phyloP scores from a whole-genome alignment of 2,797 vertebrate species.

The Neomorphus geoffroyi region DNA sequence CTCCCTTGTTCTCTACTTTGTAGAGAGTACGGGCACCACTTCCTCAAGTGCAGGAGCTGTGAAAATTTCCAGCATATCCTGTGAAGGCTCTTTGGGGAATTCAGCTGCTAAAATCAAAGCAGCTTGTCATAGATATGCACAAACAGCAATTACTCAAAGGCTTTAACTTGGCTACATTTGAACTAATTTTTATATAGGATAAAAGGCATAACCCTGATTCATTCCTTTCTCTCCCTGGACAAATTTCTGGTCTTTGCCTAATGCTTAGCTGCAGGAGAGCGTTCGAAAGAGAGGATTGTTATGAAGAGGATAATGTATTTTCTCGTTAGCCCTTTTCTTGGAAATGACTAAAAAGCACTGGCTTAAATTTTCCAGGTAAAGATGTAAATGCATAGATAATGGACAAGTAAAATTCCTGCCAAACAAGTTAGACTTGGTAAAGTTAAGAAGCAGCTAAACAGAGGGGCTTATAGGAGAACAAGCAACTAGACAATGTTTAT shows the following conservation, averaged over 20 bases:
- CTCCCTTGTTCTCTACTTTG: not conserved
- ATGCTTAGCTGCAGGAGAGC: not conserved
- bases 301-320: not conserved
- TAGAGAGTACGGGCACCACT: not conserved
- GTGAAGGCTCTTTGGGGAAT: slow-evolving; percentile 19
- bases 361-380: slow-evolving; percentile 4
- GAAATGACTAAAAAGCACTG: slow-evolving; percentile 12
- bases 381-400: slow-evolving; percentile 19
- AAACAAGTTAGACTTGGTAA: not conserved
- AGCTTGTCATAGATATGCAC: not conserved
- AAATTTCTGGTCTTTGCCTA: slow-evolving; percentile 33
- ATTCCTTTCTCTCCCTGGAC: not conserved
- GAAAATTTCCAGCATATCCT: slow-evolving; percentile 33
- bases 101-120: slow-evolving; percentile 33
- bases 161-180: not conserved
- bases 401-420: slow-evolving; percentile 27
- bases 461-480: not conserved
- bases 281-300: slow-evolving; percentile 4
- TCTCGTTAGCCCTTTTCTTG: slow-evolving; percentile 8
- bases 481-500: not conserved
- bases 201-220: not conserved
- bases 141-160: slow-evolving; percentile 31
- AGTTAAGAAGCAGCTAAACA: not conserved
- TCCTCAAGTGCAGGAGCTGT: not conserved
- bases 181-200: not conserved